Conservation (phyloP, 2,888 invertebrate genomes). For the Cheilosia impressa region DNA sequence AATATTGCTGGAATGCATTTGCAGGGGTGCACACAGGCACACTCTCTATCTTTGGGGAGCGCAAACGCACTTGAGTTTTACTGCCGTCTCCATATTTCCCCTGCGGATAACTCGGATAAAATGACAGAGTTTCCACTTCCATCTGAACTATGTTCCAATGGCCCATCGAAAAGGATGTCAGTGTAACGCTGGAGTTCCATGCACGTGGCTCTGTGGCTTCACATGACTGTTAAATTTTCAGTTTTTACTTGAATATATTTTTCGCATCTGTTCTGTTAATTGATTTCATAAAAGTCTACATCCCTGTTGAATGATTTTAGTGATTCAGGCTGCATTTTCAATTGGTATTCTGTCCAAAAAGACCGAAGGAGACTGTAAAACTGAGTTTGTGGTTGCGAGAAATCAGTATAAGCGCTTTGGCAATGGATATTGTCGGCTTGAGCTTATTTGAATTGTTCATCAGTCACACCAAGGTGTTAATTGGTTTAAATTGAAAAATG, state of each 20-base stretch:
- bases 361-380: too few relatives aligned
- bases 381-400: too few relatives aligned
- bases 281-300: background rate
- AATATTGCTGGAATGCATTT: slow-evolving; percentile 58
- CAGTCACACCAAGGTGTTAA: background rate
- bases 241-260: background rate
- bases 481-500: slow-evolving; percentile 19
- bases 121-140: background rate
- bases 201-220: background rate
- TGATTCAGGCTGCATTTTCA: too few relatives aligned
- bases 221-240: background rate
- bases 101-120: slow-evolving; percentile 63
- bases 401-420: too few relatives aligned
- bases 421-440: too few relatives aligned
- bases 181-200: slow-evolving; percentile 13
- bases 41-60: background rate
- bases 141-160: slow-evolving; percentile 25
- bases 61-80: slow-evolving; percentile 34
- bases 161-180: slow-evolving; percentile 42
- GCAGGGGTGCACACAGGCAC: slow-evolving; percentile 24
- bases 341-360: too few relatives aligned
- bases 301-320: too few relatives aligned
- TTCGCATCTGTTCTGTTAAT: background rate
- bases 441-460: too few relatives aligned
- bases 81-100: slow-evolving; percentile 18